Conservation (phyloP, 2,888 invertebrate species). For the Limenitis camilla region DNA sequence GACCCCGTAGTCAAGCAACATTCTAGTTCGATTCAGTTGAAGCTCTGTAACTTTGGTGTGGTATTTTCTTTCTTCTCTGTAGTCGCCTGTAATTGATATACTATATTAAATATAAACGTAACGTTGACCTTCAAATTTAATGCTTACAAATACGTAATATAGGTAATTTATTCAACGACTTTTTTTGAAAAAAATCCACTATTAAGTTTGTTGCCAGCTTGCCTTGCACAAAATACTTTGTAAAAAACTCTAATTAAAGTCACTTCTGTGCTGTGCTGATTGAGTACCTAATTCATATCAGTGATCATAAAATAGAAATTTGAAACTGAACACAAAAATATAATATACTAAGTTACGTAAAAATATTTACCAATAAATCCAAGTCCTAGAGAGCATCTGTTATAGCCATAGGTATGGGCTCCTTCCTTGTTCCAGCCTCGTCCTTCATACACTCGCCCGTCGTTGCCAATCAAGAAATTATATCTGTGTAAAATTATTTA, state of each 20-base stretch:
- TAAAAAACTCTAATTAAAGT: too few species aligned
- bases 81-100: slow-evolving; percentile 48
- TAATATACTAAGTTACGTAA: not conserved
- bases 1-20: slow-evolving; percentile 46
- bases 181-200: too few species aligned
- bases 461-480: slow-evolving; percentile 77
- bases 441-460: slow-evolving; percentile 76
- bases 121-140: not conserved
- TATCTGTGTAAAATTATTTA: slow-evolving; percentile 38
- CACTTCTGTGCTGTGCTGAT: too few species aligned
- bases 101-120: not conserved
- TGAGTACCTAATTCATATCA: not conserved
- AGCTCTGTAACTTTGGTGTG: slow-evolving; percentile 38
- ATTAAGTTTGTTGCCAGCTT: too few species aligned
- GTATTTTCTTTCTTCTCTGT: slow-evolving; percentile 40
- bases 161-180: too few species aligned
- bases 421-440: slow-evolving; percentile 75
- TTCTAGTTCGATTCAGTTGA: slow-evolving; percentile 39
- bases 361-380: slow-evolving; percentile 50
- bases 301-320: not conserved
- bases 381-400: slow-evolving; percentile 52
- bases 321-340: not conserved
- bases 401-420: slow-evolving; percentile 64
- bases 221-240: too few species aligned
- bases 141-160: too few species aligned